Conservation (phyloP, 2,797 vertebrate genomes). For the Ambastaia sidthimunki region DNA sequence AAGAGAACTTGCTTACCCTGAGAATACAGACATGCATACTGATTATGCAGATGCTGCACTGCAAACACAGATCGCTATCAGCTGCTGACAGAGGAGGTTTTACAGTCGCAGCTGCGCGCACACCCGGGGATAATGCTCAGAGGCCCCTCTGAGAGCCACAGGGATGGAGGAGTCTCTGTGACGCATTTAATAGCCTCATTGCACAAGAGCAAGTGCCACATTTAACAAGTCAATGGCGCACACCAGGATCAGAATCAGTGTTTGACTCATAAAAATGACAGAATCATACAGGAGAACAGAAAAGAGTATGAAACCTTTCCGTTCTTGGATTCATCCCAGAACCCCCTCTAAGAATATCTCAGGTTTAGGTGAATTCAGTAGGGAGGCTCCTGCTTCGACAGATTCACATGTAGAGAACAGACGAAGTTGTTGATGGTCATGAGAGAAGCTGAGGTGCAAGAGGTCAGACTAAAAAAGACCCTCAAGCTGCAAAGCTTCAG, state of each 20-base stretch:
- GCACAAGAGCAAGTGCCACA: background rate
- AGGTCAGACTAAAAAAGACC: slow-evolving; percentile 32
- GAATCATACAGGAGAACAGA: background rate
- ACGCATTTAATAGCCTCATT: background rate
- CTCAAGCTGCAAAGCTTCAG: slow-evolving; percentile 16
- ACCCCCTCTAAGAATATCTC: slow-evolving; percentile 37
- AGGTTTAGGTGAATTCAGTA: slow-evolving; percentile 24
- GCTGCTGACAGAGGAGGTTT: slow-evolving; percentile 42
- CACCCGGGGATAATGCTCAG: background rate
- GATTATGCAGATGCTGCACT: slow-evolving; percentile 45
- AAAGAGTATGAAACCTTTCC: background rate
- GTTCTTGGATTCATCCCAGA: background rate
- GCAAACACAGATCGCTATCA: slow-evolving; percentile 55
- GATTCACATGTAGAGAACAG: background rate
- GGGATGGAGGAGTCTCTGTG: background rate
- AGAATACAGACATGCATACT: slow-evolving; percentile 36
- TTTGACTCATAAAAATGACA: background rate
- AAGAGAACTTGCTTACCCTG: slow-evolving; percentile 44
- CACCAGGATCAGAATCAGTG: background rate
- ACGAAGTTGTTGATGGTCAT: slow-evolving; percentile 34
- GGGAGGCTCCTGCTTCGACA: slow-evolving; percentile 17
- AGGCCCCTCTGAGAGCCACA: slow-evolving; percentile 1
- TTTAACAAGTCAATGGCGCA: background rate
- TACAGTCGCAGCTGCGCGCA: slow-evolving; percentile 23
- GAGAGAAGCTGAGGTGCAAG: background rate